Conservation (phyloP, 2,888 invertebrate genomes). For the Amphipyra berbera region DNA sequence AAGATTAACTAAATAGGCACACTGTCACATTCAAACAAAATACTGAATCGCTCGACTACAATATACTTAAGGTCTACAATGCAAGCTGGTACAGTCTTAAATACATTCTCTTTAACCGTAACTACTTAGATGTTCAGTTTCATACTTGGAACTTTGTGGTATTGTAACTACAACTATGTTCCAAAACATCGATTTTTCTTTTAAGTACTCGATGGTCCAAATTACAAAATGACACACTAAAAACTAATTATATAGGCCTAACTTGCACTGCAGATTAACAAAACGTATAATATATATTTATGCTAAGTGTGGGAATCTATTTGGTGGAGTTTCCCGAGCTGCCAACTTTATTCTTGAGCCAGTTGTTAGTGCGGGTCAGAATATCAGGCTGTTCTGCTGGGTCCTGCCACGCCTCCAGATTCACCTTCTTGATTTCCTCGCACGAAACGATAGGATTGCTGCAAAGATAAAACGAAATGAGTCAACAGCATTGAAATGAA, state of each 20-base stretch:
- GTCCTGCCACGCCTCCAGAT: conserved; percentile 84
- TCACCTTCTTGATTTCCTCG: conserved; percentile 84
- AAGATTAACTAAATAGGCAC: conserved; percentile 55
- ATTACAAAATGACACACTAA: conserved; percentile 25
- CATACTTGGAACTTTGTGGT: conserved; percentile 26
- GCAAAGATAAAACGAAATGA: conserved; percentile 59
- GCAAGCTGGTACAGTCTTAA: conserved; percentile 55
- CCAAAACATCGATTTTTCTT: conserved; percentile 25
- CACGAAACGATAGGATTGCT: conserved; percentile 89
- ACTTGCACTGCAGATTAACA: conserved; percentile 42
- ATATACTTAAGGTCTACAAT: conserved; percentile 47
- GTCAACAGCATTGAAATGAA: neutral
- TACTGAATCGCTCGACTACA: conserved; percentile 73
- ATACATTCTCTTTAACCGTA: conserved; percentile 33
- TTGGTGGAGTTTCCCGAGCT: conserved; percentile 73
- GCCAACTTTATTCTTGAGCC: conserved; percentile 84
- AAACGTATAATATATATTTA: conserved; percentile 14
- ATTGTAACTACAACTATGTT: conserved; percentile 11
- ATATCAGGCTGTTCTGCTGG: conserved; percentile 80
- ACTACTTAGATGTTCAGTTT: conserved; percentile 21
- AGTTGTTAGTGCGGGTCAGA: conserved; percentile 83
- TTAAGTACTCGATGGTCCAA: conserved; percentile 39
- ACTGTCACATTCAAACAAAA: conserved; percentile 66
- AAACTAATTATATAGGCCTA: conserved; percentile 37
- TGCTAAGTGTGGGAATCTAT: conserved; percentile 57